phyloP scores from a whole-genome alignment of 2,113 vertebrate species.

The Phyllostomus discolor region DNA sequence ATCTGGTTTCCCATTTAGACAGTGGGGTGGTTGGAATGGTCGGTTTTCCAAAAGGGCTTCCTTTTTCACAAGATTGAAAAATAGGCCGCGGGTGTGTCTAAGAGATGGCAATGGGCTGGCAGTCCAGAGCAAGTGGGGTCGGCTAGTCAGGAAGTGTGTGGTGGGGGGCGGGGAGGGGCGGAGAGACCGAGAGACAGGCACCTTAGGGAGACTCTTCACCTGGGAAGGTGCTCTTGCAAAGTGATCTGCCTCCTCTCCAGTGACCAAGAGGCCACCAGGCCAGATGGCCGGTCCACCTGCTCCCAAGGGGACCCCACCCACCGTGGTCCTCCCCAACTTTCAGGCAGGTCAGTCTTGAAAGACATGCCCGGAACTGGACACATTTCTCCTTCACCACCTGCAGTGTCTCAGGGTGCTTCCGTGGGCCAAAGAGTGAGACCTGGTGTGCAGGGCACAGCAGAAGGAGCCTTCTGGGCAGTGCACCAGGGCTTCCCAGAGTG shows the following conservation, averaged over 20 bases:
- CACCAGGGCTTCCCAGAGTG: neutral
- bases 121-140: too few species aligned
- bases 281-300: constrained; percentile 85
- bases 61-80: neutral
- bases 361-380: too few species aligned
- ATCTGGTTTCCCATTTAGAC: neutral
- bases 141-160: neutral
- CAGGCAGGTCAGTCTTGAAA: neutral
- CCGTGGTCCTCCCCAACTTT: constrained; percentile 25
- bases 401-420: neutral
- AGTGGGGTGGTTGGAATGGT: neutral
- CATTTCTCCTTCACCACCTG: neutral
- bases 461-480: fast-evolving
- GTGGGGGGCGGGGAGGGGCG: neutral
- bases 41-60: neutral
- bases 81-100: fast-evolving
- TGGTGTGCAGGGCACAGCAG: fast-evolving
- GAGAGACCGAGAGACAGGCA: too few species aligned
- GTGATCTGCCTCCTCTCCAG: constrained; percentile 73
- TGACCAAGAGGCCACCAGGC: constrained; percentile 76
- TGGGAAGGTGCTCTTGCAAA: constrained; percentile 93
- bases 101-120: neutral
- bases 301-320: constrained; percentile 47
- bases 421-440: neutral
- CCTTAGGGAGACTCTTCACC: constrained; percentile 80